Evolutionary conservation across 2,113 vertebrate genomes (phyloP), one percentile per base, ranked within the genome.

Genomic region (Aldabrachelys gigantea): DNA sequence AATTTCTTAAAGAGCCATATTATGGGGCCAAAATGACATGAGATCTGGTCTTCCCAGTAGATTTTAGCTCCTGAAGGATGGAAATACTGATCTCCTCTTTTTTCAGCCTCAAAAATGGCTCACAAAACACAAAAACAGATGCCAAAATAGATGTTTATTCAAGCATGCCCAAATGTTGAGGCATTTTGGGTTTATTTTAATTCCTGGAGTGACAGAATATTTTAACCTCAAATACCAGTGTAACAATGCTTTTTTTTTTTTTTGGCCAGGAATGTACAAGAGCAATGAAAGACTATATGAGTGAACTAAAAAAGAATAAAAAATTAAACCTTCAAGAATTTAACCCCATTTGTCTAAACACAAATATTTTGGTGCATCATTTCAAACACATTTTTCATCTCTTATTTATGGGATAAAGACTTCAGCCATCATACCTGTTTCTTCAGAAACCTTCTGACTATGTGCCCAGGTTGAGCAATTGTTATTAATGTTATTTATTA

Each of bases 91-190:
- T 93, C 88, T 95, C 75, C 47, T 85, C 2, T 76, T 25, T 82
- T 96, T 88, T 87, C 85, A 95, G 81, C 35, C 87, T 65, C 81
- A 95, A 82, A 65, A 69, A 69, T 69, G 35, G 31, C n/a, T 69
- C 53, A 75, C 82, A 84, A 90, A 94, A 92, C 92, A 89, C 88
- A 96, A 97, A 94, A 88, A 89, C 35, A 88, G 47, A 80, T 89
- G 93, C 69, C 9, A 93, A 89, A 93, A 93, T 59, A 95, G 75
- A 89, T 91, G 81, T 90, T 92, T 88, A 93, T 88, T 94, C 53
- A 75, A 85, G 81, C 92, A 91, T 95, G 83, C 89, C 95, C 93
- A 50, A 85, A 75, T 85, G 96, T 13, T 88, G 86, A 88, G 75
- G 87, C 59, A 94, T 59, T 75, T 85, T 75, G 79, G 78, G 65